Base-by-base conservation (phyloP, 2,797 vertebrate species). In the Lepus oiostolus region DNA sequence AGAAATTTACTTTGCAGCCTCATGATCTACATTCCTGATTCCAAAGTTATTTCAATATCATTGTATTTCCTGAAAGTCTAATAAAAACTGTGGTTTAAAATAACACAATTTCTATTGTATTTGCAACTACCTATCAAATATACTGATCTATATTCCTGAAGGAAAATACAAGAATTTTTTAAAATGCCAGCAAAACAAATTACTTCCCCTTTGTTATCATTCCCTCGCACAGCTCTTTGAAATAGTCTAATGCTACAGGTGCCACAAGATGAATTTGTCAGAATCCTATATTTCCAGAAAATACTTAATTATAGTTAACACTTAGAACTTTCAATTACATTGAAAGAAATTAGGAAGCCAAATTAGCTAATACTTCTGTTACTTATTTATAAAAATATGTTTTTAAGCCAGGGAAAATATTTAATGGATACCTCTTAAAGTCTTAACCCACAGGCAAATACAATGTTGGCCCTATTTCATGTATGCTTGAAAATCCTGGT, bases 321-420 rank as follows among this genome's bases (percentile, higher is more conserved):
- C 50, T 86, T 77, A 38, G 50, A 87, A 79, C 32, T 94, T 95
- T 80, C 71, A 47, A 12, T 60, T 68, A 65, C 14, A 62, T 30
- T 77, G 82, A 70, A 90, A 85, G 28, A 90, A 82, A 76, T 74
- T 63, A 58, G 24, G 67, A 30, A 85, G 5, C 1, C 28, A 17
- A 13, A 79, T 81, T 77, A 92, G 21, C 32, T 54, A 47, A 63
- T 17, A 26, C 21, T 88, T 88, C 28, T 94, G 54, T 76, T 92
- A 77, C 35, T 95, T 94, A 50, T 88, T 88, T 93, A 42, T 14
- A 95, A 90, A 71, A 90, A 60, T 60, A 26, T 74, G 28, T 85
- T 60, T 91, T 81, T 79, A 82, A 87, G 60, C 85, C 52, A 30
- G 8, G n/a, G 47, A 60, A 92, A 85, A 93, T 26, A 54, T 79